Conservation (phyloP, 2,113 vertebrate genomes). For the Oreotragus oreotragus region DNA sequence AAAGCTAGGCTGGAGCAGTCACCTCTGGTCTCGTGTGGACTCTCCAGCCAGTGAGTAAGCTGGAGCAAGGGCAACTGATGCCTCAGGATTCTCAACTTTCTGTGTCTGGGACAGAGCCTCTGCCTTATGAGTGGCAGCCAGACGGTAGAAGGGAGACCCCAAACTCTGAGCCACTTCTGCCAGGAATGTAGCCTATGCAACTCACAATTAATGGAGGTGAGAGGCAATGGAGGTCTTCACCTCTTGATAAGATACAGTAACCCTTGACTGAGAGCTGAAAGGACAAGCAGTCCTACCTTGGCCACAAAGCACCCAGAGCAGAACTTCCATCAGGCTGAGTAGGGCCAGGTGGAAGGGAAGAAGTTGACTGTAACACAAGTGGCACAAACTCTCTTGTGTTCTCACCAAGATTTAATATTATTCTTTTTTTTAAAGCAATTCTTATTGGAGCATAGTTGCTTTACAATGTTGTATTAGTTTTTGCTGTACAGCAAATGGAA, state of each 20-base stretch:
- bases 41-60: background rate
- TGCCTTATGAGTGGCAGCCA: no score
- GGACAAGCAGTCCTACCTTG: background rate
- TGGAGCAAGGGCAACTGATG: fast-evolving
- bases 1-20: background rate
- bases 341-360: background rate
- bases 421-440: background rate
- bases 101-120: background rate
- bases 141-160: background rate
- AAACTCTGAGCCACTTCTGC: background rate
- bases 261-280: background rate
- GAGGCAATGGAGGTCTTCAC: background rate
- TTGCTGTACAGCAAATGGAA: background rate
- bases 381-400: background rate
- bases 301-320: background rate
- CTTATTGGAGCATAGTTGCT: background rate
- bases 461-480: background rate
- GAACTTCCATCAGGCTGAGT: background rate
- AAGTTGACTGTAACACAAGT: background rate
- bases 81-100: background rate
- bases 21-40: background rate
- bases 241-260: background rate
- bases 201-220: background rate
- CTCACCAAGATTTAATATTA: background rate
- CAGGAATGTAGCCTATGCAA: background rate